Evolutionary conservation across 2,888 invertebrate genomes (phyloP).

Genomic region (Lottia gigantea): DNA sequence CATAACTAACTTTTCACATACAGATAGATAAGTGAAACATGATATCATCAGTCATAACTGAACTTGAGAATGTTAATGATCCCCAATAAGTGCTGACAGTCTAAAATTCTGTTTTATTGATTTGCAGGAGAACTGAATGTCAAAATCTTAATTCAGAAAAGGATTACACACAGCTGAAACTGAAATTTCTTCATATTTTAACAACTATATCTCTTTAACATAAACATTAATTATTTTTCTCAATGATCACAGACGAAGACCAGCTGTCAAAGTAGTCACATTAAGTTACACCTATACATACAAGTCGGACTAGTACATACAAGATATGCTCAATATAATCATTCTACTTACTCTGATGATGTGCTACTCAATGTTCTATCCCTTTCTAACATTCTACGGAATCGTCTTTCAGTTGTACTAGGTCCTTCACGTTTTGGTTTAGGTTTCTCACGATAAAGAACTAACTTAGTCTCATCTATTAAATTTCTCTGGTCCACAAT

Average conservation of each 20-base stretch:
- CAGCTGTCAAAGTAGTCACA: background rate
- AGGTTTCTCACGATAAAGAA: constrained; percentile 52
- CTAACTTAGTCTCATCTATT: constrained; percentile 60
- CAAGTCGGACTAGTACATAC: too few relatives aligned
- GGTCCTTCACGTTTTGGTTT: constrained; percentile 43
- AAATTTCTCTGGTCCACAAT: constrained; percentile 64
- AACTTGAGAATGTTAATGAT: too few relatives aligned
- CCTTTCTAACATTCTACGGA: constrained; percentile 52
- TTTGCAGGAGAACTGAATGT: too few relatives aligned
- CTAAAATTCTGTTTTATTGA: too few relatives aligned
- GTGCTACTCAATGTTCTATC: constrained; percentile 37
- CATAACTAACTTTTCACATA: too few relatives aligned
- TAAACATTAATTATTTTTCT: background rate
- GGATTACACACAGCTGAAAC: too few relatives aligned
- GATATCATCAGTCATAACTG: too few relatives aligned
- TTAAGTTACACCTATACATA: too few relatives aligned
- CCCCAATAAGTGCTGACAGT: too few relatives aligned
- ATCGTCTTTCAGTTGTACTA: constrained; percentile 51
- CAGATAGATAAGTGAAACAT: too few relatives aligned
- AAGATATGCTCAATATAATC: background rate
- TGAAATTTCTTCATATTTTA: too few relatives aligned
- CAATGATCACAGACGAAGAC: background rate
- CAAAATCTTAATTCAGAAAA: too few relatives aligned
- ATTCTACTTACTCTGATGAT: constrained; percentile 25
- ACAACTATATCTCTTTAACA: background rate